Base-by-base conservation (phyloP, 1,140 invertebrate species). In the Portunus trituberculatus region DNA sequence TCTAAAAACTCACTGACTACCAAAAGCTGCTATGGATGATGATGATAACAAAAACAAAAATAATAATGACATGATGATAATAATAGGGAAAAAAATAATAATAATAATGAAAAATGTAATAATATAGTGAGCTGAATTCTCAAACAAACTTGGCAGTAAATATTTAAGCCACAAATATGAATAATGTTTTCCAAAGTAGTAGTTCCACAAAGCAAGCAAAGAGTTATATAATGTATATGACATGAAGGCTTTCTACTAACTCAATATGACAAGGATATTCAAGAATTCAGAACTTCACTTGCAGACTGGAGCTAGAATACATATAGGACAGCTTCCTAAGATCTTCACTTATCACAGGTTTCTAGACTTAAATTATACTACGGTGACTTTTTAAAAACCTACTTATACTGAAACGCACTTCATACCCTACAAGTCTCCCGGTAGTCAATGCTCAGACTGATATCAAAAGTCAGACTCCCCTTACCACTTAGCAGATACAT, bases 331-430 rank as follows among this genome's bases (percentile, higher is more conserved):
- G 91, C 46, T 92, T 95, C 91, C 91, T 95, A 95, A 93, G 94
- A 95, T 95, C 90, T 95, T 95, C 29, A 91, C 94, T 95, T 95
- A 95, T 95, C 94, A 95, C 94, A 95, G 94, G 94, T 93, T 95
- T 95, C 94, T 95, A 95, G 82, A 87, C 94, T 95, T 95, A 95
- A 92, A 87, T 86, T 95, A 92, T 46, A 82, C 90, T 95, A 95
- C 83, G 87, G 48, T 95, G 94, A 95, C 94, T 92, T 92, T 76
- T 39, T n/a, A 93, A 95, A 67, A 89, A 31, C 90, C 91, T 93
- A 92, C 59, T 92, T 29, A 88, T 88, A 46, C 39, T 92, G 48
- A 88, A 95, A 95, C 91, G 88, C n/a, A 93, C 83, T 39, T 32
- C 67, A 32, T 39, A 39, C 29, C 32, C 67, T 39, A n/a, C 67